Evolutionary conservation across 1,140 invertebrate genomes (phyloP).

Genomic region (Camponotus vicinus): DNA sequence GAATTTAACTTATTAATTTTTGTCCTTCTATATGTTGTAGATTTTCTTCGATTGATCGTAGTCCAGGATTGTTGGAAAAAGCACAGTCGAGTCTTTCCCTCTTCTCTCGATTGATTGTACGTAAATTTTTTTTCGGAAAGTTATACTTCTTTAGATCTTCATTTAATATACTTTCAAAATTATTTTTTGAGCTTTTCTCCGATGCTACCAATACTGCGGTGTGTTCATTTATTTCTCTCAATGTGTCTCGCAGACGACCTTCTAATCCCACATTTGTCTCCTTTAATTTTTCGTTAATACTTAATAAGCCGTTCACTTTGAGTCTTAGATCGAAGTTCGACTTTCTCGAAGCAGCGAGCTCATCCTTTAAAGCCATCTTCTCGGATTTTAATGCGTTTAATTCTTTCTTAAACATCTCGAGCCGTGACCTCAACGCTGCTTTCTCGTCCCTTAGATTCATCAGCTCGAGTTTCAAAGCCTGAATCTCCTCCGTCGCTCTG

Average conservation of each 20-base stretch:
- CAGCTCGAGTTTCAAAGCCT: slow-evolving; percentile 63
- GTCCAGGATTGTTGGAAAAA: not conserved
- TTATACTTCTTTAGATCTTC: slow-evolving; percentile 46
- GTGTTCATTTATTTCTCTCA: slow-evolving; percentile 57
- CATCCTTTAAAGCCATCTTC: slow-evolving; percentile 70
- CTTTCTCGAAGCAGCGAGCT: slow-evolving; percentile 64
- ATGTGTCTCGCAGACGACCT: slow-evolving; percentile 16
- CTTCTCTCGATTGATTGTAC: slow-evolving; percentile 1
- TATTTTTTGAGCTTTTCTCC: not conserved
- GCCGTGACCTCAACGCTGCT: slow-evolving; percentile 23
- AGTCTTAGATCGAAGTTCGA: slow-evolving; percentile 62
- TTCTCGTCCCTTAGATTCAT: slow-evolving; percentile 60
- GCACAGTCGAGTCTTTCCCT: not conserved
- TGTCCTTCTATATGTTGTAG: slow-evolving; percentile 14
- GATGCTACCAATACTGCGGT: not conserved
- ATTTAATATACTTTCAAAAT: slow-evolving; percentile 35
- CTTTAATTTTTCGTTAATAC: slow-evolving; percentile 61
- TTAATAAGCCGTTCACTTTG: slow-evolving; percentile 44
- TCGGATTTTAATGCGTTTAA: slow-evolving; percentile 56
- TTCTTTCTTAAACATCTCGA: slow-evolving; percentile 52
- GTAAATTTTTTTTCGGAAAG: slow-evolving; percentile 47
- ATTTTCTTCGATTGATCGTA: slow-evolving; percentile 8
- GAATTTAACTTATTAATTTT: slow-evolving; percentile 2
- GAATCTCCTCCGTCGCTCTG: slow-evolving; percentile 50
- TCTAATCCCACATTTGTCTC: slow-evolving; percentile 45